Conservation (phyloP, 2,888 invertebrate genomes). For the Temnothorax rugatulus region DNA sequence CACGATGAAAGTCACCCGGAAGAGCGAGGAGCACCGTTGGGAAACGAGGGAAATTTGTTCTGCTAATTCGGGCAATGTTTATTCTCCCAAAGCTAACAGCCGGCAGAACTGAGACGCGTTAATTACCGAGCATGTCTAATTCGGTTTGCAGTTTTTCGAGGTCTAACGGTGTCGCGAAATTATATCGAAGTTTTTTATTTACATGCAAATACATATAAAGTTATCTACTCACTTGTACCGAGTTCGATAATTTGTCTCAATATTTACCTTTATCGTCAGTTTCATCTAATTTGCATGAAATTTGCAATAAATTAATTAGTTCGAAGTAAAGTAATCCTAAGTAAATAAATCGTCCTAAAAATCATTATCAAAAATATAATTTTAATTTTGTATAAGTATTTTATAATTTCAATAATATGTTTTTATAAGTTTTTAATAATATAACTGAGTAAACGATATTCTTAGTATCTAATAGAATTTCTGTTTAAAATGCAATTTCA, state of each 20-base stretch:
- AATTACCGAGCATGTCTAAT: conserved; percentile 77
- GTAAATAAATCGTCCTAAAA: neutral
- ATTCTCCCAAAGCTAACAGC: conserved; percentile 72
- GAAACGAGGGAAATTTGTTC: conserved; percentile 73
- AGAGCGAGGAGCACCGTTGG: conserved; percentile 25
- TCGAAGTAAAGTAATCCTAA: neutral
- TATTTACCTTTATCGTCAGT: neutral
- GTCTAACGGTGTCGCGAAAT: conserved; percentile 20
- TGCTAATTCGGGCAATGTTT: conserved; percentile 76
- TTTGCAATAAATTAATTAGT: conserved; percentile 24
- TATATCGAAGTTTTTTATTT: conserved; percentile 26
- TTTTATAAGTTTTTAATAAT: neutral
- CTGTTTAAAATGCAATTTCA: conserved; percentile 30
- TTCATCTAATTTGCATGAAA: neutral
- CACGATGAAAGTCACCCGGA: conserved; percentile 59
- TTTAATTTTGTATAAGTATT: neutral
- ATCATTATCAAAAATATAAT: neutral
- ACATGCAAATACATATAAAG: conserved; percentile 7
- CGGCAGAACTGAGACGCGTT: conserved; percentile 67
- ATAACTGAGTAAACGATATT: neutral
- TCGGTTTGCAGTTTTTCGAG: conserved; percentile 75
- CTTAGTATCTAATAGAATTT: conserved; percentile 21
- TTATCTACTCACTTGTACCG: neutral
- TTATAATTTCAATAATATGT: neutral
- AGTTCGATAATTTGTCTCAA: conserved; percentile 25